Evolutionary conservation across 2,797 vertebrate species (phyloP).

Genomic region (Diplodus puntazzo): DNA sequence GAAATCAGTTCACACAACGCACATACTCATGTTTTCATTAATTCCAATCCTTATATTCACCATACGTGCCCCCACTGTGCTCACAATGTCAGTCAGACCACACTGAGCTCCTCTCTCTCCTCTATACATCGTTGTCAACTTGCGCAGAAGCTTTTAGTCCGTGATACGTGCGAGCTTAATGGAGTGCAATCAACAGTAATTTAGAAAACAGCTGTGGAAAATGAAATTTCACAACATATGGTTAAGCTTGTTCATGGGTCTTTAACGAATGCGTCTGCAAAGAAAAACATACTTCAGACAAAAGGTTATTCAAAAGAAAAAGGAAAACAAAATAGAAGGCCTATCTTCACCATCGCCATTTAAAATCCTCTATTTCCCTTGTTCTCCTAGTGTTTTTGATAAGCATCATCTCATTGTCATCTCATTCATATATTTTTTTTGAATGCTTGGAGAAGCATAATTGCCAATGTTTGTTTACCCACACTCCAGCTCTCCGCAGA

Average conservation of each 20-base stretch:
- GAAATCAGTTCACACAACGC: background rate
- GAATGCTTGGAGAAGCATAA: slow-evolving; percentile 39
- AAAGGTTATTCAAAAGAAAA: background rate
- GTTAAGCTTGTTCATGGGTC: background rate
- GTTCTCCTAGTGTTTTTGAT: background rate
- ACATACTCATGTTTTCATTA: slow-evolving; percentile 15
- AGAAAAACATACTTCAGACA: slow-evolving; percentile 21
- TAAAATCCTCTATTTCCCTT: background rate
- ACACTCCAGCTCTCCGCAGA: slow-evolving; percentile 20
- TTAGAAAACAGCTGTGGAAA: slow-evolving; percentile 8
- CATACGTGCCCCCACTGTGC: background rate
- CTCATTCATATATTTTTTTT: slow-evolving; percentile 21
- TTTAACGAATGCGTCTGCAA: slow-evolving; percentile 3
- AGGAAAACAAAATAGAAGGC: background rate
- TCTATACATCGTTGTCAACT: too few species aligned
- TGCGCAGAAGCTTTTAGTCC: background rate
- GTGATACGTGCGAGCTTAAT: background rate
- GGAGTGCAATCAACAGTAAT: background rate
- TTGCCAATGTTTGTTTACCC: slow-evolving; percentile 54
- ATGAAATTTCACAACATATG: background rate
- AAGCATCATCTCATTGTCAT: slow-evolving; percentile 7
- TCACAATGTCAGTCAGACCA: background rate
- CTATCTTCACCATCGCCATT: background rate
- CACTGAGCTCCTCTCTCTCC: background rate
- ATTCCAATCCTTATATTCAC: slow-evolving; percentile 5